Conservation (phyloP, 2,888 invertebrate species). For the Nematopogon swammerdamellus region DNA sequence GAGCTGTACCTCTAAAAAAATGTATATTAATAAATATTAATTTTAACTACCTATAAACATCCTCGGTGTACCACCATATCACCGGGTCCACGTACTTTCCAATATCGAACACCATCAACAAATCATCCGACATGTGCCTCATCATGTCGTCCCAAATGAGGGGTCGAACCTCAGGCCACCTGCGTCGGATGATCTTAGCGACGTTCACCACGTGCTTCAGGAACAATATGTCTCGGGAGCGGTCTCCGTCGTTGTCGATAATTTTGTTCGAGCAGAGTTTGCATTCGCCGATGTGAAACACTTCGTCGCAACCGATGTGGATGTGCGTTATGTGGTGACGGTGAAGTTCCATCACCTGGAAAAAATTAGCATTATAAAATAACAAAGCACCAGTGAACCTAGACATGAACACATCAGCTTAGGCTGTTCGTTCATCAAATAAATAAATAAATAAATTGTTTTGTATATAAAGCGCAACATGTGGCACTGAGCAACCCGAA, state of each 20-base stretch:
- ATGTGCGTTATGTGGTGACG: constrained; percentile 33
- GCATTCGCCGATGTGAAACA: constrained; percentile 66
- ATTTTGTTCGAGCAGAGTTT: constrained; percentile 35
- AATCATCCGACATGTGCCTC: constrained; percentile 57
- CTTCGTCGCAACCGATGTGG: constrained; percentile 84
- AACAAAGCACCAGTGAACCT: no score
- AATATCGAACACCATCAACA: constrained; percentile 59
- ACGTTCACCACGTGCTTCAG: constrained; percentile 60
- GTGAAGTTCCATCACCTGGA: constrained; percentile 39
- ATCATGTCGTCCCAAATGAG: constrained; percentile 85
- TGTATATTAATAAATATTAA: no score
- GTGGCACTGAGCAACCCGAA: no score
- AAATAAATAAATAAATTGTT: no score
- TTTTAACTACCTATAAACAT: constrained; percentile 50
- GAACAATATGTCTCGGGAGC: constrained; percentile 54
- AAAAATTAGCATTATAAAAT: no score
- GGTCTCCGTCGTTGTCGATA: constrained; percentile 10
- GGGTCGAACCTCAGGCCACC: constrained; percentile 55
- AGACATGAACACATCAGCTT: no score
- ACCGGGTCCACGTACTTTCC: constrained; percentile 71
- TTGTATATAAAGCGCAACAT: no score
- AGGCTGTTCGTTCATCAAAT: no score
- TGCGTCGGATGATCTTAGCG: constrained; percentile 55
- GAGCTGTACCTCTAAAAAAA: no score
- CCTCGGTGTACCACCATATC: constrained; percentile 79